These are phyloP conservation scores for Vesta saturnalis DNA, from an alignment of 2,888 invertebrate genomes.

Conservation along the genomic window DNA sequence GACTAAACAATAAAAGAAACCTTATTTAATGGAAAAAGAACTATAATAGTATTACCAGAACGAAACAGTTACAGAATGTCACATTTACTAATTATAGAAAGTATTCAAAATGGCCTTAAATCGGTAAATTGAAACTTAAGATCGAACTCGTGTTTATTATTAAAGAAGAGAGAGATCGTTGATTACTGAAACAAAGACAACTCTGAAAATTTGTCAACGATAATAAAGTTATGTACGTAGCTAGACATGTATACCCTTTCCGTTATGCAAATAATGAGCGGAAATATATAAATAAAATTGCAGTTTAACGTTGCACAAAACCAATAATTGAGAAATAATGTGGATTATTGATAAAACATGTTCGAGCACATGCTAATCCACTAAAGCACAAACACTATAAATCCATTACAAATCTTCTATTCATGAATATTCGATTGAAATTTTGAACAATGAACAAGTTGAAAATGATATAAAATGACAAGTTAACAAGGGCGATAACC, in stretches of 20 bases:
- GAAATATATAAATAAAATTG: slow-evolving; percentile 12
- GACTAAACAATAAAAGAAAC: no score
- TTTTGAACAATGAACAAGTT: slow-evolving; percentile 34
- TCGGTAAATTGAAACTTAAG: no score
- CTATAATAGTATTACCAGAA: no score
- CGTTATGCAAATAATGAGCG: slow-evolving; percentile 4
- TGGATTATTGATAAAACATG: slow-evolving; percentile 30
- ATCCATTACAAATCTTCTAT: slow-evolving; percentile 39
- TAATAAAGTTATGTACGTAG: no score
- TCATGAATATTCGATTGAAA: slow-evolving; percentile 41
- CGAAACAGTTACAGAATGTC: no score
- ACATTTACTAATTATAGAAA: no score
- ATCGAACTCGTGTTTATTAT: no score
- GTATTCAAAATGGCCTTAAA: no score
- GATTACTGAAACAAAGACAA: no score
- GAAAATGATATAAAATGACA: slow-evolving; percentile 40
- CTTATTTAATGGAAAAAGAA: no score
- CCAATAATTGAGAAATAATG: slow-evolving; percentile 24
- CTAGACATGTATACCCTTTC: background rate
- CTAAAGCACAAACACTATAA: slow-evolving; percentile 38
- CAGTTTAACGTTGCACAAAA: slow-evolving; percentile 3
- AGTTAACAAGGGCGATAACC: slow-evolving; percentile 39
- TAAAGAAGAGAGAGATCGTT: no score
- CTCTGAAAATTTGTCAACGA: no score
- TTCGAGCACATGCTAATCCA: slow-evolving; percentile 34